These are phyloP conservation scores for Drosophila koepferae DNA, from an alignment of 2,888 invertebrate genomes.

Conservation along the genomic window DNA sequence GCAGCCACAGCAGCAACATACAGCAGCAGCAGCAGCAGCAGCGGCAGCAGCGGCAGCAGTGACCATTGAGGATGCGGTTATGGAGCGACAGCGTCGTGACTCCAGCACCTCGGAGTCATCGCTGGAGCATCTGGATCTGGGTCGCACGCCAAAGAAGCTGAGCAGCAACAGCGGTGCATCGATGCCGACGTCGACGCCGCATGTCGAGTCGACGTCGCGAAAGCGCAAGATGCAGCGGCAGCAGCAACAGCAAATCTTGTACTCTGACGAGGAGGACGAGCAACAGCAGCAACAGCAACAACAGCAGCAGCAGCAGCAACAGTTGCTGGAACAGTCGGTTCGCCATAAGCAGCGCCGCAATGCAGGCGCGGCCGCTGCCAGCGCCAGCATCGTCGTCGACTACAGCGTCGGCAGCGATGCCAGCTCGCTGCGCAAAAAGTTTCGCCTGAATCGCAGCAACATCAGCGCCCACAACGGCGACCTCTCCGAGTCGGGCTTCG, in stretches of 20 bases:
- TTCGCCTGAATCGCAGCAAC: conserved; percentile 81
- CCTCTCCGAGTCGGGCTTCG: conserved; percentile 83
- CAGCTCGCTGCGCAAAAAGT: conserved; percentile 84
- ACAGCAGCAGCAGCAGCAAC: conserved; percentile 24
- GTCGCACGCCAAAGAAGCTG: conserved; percentile 82
- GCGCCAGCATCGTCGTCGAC: conserved; percentile 72
- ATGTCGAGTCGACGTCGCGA: conserved; percentile 57
- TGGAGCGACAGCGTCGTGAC: conserved; percentile 83
- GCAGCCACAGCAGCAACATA: conserved; percentile 18
- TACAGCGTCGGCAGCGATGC: conserved; percentile 65
- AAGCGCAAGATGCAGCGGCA: conserved; percentile 61
- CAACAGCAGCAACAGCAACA: conserved; percentile 44
- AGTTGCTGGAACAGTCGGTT: conserved; percentile 36
- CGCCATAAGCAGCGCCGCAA: conserved; percentile 80
- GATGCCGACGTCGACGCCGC: conserved; percentile 80
- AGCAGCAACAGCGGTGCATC: conserved; percentile 63
- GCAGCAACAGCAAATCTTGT: conserved; percentile 30
- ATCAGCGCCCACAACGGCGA: conserved; percentile 38
- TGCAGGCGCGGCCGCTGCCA: conserved; percentile 58
- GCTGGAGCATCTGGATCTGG: conserved; percentile 84
- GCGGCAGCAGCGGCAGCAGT: conserved; percentile 17
- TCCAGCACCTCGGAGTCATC: conserved; percentile 85
- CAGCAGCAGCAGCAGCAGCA: conserved; percentile 13
- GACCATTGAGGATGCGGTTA: conserved; percentile 49
- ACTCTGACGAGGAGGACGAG: conserved; percentile 76